Conservation (phyloP, 2,888 invertebrate genomes). For the Coremacera marginata region DNA sequence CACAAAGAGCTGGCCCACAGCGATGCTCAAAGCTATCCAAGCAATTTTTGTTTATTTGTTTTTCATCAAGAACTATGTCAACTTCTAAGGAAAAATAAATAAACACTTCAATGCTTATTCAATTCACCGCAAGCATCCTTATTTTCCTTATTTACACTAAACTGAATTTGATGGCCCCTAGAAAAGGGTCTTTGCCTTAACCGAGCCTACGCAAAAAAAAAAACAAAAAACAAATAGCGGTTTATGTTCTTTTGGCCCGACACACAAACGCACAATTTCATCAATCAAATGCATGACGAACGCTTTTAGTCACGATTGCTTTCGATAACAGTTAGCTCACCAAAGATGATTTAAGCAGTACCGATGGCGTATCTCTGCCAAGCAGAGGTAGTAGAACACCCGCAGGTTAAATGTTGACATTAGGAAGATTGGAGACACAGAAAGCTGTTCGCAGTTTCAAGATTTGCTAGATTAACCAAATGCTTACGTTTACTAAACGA, state of each 20-base stretch:
- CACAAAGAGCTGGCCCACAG: too few species aligned
- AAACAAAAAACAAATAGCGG: not conserved
- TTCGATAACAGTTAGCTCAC: not conserved
- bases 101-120: too few species aligned
- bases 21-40: too few species aligned
- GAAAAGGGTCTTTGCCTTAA: not conserved
- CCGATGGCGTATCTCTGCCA: too few species aligned
- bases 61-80: too few species aligned
- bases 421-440: too few species aligned
- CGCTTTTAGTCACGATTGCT: not conserved
- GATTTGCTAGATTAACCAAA: not conserved
- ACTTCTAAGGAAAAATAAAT: too few species aligned
- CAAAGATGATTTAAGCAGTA: too few species aligned
- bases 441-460: not conserved
- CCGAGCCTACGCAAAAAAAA: not conserved
- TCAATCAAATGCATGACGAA: slow-evolving; percentile 1
- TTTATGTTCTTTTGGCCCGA: not conserved
- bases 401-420: too few species aligned
- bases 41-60: too few species aligned
- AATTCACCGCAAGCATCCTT: not conserved
- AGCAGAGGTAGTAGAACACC: too few species aligned
- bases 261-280: not conserved
- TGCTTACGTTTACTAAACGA: slow-evolving; percentile 19
- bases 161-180: not conserved
- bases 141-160: slow-evolving; percentile 3